Evolutionary conservation across 1,140 invertebrate genomes (phyloP).

Genomic region (Limonius californicus): DNA sequence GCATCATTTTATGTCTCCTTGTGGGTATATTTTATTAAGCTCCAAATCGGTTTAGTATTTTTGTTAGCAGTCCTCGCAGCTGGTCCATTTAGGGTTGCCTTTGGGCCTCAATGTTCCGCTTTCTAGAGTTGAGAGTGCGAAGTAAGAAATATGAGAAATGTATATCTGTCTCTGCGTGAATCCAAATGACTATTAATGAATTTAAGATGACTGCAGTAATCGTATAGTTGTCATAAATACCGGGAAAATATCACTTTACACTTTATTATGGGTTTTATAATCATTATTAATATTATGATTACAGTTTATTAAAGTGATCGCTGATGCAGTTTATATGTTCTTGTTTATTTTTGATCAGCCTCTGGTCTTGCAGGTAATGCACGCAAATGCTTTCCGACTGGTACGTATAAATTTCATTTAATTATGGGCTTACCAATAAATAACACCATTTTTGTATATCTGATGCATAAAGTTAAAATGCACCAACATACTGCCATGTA

Average conservation of each 20-base stretch:
- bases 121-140: background rate
- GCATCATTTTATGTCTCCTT: constrained; percentile 8
- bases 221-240: constrained; percentile 33
- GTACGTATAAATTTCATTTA: background rate
- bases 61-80: background rate
- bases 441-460: background rate
- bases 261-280: constrained; percentile 29
- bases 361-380: constrained; percentile 11
- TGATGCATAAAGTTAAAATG: no score
- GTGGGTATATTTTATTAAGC: constrained; percentile 6
- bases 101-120: background rate
- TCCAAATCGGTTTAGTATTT: background rate
- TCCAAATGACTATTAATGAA: constrained; percentile 33
- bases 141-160: constrained; percentile 33
- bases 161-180: constrained; percentile 29
- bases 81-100: background rate
- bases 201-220: constrained; percentile 29
- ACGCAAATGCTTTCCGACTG: background rate
- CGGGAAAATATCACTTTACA: constrained; percentile 31
- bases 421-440: background rate
- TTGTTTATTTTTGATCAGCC: constrained; percentile 9
- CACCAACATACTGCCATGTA: no score
- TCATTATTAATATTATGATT: constrained; percentile 31
- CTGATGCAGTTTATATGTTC: constrained; percentile 7
- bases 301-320: constrained; percentile 26